A percentile compares a stretch with the other conserved stretches of the same genome.
These are phyloP conservation scores for Drosophila repleta DNA, from an alignment of 1,140 invertebrate genomes.

Conservation along the genomic window DNA sequence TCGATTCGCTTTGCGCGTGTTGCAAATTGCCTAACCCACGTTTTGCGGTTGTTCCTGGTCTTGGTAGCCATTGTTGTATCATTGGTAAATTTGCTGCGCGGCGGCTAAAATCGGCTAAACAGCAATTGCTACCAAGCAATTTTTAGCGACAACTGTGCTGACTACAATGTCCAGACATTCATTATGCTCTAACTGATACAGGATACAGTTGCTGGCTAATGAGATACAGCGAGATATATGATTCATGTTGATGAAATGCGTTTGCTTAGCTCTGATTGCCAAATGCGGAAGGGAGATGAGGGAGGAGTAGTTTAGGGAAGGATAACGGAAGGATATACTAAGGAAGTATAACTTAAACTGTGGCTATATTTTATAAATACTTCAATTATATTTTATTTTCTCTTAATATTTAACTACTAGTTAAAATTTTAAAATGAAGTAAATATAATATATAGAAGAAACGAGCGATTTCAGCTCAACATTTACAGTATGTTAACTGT, in stretches of 20 bases:
- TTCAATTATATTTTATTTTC: no score
- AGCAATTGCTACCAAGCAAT: constrained; percentile 28
- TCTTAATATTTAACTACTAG: no score
- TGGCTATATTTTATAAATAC: no score
- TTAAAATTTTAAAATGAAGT: no score
- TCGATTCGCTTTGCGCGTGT: constrained; percentile 33
- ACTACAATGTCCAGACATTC: constrained; percentile 33
- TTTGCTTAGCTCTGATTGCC: not conserved
- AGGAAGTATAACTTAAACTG: no score
- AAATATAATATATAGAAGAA: no score
- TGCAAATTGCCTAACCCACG: constrained; percentile 67
- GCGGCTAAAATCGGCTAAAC: no score
- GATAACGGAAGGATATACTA: no score
- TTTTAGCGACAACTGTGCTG: constrained; percentile 1
- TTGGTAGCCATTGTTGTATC: constrained; percentile 4
- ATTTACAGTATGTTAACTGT: constrained; percentile 4
- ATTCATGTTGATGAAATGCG: not conserved
- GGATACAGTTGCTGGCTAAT: not conserved
- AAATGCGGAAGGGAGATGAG: not conserved
- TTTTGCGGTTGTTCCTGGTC: constrained; percentile 50
- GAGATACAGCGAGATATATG: not conserved
- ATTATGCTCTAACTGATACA: constrained; percentile 27
- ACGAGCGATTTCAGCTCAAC: no score
- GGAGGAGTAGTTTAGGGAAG: no score
- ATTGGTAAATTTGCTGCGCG: no score